Percentiles rank a stretch among this genome's conserved stretches.
phyloP scores from a whole-genome alignment of 2,888 invertebrate genomes.

The Cinara cedri region DNA sequence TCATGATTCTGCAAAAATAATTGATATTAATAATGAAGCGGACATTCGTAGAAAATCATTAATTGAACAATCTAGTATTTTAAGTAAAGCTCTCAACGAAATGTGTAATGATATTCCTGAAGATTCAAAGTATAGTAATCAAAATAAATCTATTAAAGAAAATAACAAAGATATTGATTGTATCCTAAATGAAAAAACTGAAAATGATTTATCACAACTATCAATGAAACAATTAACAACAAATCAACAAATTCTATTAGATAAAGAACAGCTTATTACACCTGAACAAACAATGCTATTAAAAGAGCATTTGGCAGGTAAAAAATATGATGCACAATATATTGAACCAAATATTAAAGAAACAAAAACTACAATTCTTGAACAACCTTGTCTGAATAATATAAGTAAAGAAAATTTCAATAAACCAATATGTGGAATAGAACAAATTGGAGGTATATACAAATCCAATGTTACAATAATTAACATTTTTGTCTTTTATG shows the following conservation, averaged over 20 bases:
- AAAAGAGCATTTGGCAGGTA: neutral
- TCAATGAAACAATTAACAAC: neutral
- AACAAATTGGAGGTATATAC: constrained; percentile 38
- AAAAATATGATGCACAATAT: neutral
- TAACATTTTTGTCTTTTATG: constrained; percentile 35
- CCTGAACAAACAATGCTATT: neutral
- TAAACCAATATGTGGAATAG: constrained; percentile 1
- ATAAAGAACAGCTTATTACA: neutral
- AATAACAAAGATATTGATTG: neutral
- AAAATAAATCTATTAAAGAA: constrained; percentile 23
- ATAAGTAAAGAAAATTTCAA: neutral
- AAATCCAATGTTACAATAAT: constrained; percentile 26
- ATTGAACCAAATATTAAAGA: neutral
- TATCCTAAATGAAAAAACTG: neutral
- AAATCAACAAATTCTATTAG: neutral
- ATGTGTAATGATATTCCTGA: constrained; percentile 17
- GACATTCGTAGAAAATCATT: constrained; percentile 42
- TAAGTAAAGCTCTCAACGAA: constrained; percentile 36
- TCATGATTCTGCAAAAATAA: neutral
- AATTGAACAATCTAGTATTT: constrained; percentile 37
- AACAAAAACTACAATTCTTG: neutral
- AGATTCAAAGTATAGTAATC: neutral
- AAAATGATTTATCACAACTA: neutral
- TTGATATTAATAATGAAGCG: neutral
- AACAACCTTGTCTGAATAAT: neutral